Conservation (phyloP, 2,888 invertebrate genomes). For the Macrosiphum euphorbiae region DNA sequence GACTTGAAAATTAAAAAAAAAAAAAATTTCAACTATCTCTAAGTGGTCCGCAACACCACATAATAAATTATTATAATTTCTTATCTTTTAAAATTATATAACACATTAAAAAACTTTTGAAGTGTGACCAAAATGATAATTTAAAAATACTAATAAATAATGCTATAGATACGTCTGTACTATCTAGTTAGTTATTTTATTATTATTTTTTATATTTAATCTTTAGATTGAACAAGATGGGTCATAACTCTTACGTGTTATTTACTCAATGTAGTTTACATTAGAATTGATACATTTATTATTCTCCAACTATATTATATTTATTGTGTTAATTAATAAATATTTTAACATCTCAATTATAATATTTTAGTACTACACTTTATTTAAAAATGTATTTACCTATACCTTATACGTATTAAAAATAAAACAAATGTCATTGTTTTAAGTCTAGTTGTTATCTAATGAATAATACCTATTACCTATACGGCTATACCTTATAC, state of each 20-base stretch:
- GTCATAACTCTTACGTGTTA: neutral
- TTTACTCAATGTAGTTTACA: neutral
- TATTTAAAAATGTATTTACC: neutral
- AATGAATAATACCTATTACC: too few species aligned
- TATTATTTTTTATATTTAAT: neutral
- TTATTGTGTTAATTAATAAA: neutral
- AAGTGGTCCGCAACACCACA: neutral
- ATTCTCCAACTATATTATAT: neutral
- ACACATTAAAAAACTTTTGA: neutral
- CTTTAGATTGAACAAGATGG: neutral
- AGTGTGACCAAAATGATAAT: conserved; percentile 49
- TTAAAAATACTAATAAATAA: neutral
- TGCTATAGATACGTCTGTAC: neutral
- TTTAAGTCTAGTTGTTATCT: neutral
- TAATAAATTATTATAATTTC: neutral
- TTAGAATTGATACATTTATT: neutral
- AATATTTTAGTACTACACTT: neutral
- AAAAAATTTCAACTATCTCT: neutral
- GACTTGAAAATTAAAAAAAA: neutral
- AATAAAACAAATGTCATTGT: neutral
- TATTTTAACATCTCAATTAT: neutral
- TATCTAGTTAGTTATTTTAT: neutral
- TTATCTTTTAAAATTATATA: neutral
- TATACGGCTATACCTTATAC: neutral
- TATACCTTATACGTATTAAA: neutral